Conservation (phyloP, 53 echinoderm and acorn worm genomes). For the Apostichopus leukothele region DNA sequence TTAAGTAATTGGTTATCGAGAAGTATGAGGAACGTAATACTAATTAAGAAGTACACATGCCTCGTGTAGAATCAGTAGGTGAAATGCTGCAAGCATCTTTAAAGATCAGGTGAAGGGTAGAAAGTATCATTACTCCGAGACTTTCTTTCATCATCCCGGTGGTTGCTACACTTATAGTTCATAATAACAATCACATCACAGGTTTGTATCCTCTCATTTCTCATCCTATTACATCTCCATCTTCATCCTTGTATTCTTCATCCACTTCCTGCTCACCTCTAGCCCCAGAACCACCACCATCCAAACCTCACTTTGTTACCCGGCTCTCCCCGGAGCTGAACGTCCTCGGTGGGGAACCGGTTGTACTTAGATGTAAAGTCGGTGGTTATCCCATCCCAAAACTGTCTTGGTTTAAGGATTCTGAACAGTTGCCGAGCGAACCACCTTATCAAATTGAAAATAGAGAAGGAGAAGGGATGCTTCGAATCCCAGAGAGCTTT, state of each 20-base stretch:
- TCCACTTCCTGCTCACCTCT: neutral
- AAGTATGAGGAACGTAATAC: too few relatives aligned
- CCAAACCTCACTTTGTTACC: constrained; percentile 37
- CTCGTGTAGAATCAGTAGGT: too few relatives aligned
- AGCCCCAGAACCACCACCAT: constrained; percentile 47
- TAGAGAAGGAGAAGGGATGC: constrained; percentile 63
- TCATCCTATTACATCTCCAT: neutral
- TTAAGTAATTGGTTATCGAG: too few relatives aligned
- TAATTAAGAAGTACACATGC: too few relatives aligned
- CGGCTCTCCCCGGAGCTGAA: constrained; percentile 50
- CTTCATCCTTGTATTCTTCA: neutral
- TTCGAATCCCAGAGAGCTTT: constrained; percentile 66
- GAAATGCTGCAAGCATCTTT: too few relatives aligned
- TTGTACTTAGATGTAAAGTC: constrained; percentile 72
- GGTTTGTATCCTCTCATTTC: neutral
- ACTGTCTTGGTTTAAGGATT: constrained; percentile 87
- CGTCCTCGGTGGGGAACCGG: constrained; percentile 65
- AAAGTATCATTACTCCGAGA: too few relatives aligned
- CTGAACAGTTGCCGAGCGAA: constrained; percentile 56
- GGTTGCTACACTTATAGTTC: neutral
- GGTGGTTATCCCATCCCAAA: constrained; percentile 77
- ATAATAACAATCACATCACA: neutral
- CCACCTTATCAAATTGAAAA: constrained; percentile 73
- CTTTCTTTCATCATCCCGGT: neutral
- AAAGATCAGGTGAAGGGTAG: too few relatives aligned